These are phyloP conservation scores for Augochlora pura DNA, from an alignment of 1,140 invertebrate species.

Conservation along the genomic window DNA sequence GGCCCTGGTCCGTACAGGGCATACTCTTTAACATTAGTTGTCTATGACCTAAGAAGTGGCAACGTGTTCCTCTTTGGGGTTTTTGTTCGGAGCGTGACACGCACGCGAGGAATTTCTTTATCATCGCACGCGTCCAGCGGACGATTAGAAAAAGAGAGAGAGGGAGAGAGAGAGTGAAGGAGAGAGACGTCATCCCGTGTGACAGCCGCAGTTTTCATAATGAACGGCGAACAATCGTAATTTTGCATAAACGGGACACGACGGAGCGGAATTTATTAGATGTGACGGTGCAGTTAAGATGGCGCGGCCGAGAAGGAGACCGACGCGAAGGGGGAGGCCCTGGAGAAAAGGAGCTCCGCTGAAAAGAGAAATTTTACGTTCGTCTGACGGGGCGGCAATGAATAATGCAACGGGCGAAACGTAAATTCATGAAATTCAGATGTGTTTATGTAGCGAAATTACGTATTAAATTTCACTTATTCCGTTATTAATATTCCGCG, in stretches of 20 bases:
- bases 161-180: no score
- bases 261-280: slow-evolving; percentile 20
- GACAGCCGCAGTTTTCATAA: not conserved
- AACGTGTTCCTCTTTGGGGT: not conserved
- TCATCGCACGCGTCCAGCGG: not conserved
- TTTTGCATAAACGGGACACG: slow-evolving; percentile 14
- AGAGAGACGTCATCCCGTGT: not conserved
- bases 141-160: no score
- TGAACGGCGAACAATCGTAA: not conserved
- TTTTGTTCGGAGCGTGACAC: no score
- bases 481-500: slow-evolving; percentile 42
- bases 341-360: not conserved
- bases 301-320: not conserved
- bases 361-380: slow-evolving; percentile 8
- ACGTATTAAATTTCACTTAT: slow-evolving; percentile 45
- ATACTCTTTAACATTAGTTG: no score
- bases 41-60: no score
- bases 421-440: slow-evolving; percentile 45
- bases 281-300: slow-evolving; percentile 13
- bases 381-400: not conserved
- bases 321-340: not conserved
- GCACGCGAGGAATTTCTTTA: not conserved
- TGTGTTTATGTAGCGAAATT: slow-evolving; percentile 45
- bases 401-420: slow-evolving; percentile 18
- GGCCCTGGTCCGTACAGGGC: no score